Percentiles rank a stretch among this genome's conserved stretches.
phyloP scores from a whole-genome alignment of 2,888 invertebrate species.

The Habroteleia sp. region DNA sequence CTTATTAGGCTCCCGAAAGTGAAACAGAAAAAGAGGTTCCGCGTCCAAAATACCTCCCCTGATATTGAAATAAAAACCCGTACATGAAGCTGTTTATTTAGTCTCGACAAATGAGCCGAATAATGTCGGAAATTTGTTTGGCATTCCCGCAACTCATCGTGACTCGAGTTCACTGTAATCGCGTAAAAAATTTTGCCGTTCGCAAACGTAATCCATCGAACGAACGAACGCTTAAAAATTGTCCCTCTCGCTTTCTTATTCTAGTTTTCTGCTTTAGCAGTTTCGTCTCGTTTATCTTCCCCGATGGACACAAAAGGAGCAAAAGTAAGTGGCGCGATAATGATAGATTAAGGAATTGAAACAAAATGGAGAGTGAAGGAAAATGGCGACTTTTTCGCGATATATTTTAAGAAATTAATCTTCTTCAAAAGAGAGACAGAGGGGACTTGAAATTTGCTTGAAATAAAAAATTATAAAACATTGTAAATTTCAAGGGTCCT shows the following conservation, averaged over 20 bases:
- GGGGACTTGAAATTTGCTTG: no score
- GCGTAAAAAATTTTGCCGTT: constrained; percentile 8
- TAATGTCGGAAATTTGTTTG: constrained; percentile 23
- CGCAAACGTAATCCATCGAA: constrained; percentile 6
- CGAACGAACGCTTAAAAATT: constrained; percentile 4
- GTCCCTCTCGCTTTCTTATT: neutral
- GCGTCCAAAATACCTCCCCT: constrained; percentile 16
- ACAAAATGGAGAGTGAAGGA: constrained; percentile 4
- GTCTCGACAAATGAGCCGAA: constrained; percentile 26
- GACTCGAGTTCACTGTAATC: neutral
- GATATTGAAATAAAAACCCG: constrained; percentile 25
- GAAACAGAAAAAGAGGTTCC: constrained; percentile 20
- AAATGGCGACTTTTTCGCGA: constrained; percentile 8
- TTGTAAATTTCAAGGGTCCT: no score
- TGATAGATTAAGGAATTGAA: constrained; percentile 23
- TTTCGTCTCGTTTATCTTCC: constrained; percentile 52
- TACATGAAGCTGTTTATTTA: constrained; percentile 42
- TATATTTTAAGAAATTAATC: constrained; percentile 16
- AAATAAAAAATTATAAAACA: no score
- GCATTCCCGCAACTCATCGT: constrained; percentile 20
- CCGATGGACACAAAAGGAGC: constrained; percentile 8
- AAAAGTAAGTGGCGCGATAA: constrained; percentile 38
- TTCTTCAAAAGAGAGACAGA: no score
- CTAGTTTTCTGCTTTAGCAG: constrained; percentile 29
- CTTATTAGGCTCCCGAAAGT: constrained; percentile 42